Evolutionary conservation across 2,113 vertebrate genomes (phyloP).

Genomic region (Thunnus thynnus): DNA sequence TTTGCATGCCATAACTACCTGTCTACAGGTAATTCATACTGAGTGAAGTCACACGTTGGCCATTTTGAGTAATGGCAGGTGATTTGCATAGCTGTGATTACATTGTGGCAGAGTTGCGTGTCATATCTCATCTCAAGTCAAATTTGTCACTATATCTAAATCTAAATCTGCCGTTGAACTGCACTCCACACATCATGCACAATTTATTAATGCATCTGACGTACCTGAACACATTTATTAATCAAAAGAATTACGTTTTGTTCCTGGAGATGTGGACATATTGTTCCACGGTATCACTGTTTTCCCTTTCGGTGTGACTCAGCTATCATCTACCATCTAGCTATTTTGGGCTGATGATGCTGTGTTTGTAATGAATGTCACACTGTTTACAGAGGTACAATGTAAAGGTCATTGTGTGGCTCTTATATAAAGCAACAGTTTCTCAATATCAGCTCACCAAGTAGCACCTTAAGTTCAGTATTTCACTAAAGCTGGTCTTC

Average conservation of each 20-base stretch:
- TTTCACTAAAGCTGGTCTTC: constrained; percentile 9
- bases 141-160: constrained; percentile 53
- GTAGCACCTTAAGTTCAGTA: not conserved
- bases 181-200: not conserved
- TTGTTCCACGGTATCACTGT: constrained; percentile 5
- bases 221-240: constrained; percentile 17
- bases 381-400: constrained; percentile 6
- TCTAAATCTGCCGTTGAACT: constrained; percentile 32
- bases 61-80: constrained; percentile 61
- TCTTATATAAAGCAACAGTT: constrained; percentile 11
- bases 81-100: constrained; percentile 69
- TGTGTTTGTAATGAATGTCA: constrained; percentile 34
- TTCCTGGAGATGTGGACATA: not conserved
- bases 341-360: not conserved
- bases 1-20: constrained; percentile 58
- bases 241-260: constrained; percentile 29
- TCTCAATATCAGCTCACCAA: constrained; percentile 3
- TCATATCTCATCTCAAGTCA: constrained; percentile 60
- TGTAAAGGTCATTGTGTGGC: constrained; percentile 34
- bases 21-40: constrained; percentile 46
- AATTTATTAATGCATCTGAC: constrained; percentile 8
- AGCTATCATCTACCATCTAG: not conserved
- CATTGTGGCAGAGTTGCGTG: constrained; percentile 50
- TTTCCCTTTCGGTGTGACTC: not conserved
- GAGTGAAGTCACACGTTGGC: constrained; percentile 52